Base-by-base conservation (phyloP, 2,888 invertebrate species). In the Junonia oenone region DNA sequence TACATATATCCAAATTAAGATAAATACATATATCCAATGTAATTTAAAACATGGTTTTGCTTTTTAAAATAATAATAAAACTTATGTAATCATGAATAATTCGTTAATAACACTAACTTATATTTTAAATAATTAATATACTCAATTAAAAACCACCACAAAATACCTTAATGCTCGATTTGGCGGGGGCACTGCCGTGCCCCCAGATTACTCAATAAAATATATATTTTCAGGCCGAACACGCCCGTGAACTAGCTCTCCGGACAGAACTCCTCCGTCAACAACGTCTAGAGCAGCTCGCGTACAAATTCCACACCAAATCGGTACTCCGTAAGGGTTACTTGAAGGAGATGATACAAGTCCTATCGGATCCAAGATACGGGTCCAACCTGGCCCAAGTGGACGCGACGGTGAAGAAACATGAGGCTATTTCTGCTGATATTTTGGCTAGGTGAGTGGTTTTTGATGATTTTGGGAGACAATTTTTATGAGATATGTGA, bases 371-470 rank as follows among this genome's bases (percentile, higher is more conserved):
- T 89, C 96, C 97, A 0, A 93, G 97, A 54, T 98, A 98, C 82
- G 97, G 97, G 1, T 95, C 95, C 67, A 96, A 96, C 87, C 87
- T 98, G 65, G 93, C 96, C 0, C 98, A 99, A 77, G 98, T 99
- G 0, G 99, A 99, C 78, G 99, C 99, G 1, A 98, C 98, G 0
- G 94, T 99, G 37, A 99, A 99, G 90, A 99, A 99, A 75, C 99
- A 99, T 77, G 99, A 99, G 83, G 99, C 99, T 13, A 98, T 99
- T 62, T 97, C 97, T 59, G 98, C 99, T 0, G 99, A 99, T 76
- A 99, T 99, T 54, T 90, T 98, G 51, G 97, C 99, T 11, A 93
- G 95, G 94, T 94, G 67, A 53, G n/a, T n/a, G n/a, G n/a, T n/a
- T n/a, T n/a, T 29, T 2, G 1, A 8, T 29, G 29, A 5, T 29